Percentiles rank a stretch among this genome's conserved stretches.
Evolutionary conservation across 2,888 invertebrate species (phyloP).

Genomic region (Cecidostiba fungosa): DNA sequence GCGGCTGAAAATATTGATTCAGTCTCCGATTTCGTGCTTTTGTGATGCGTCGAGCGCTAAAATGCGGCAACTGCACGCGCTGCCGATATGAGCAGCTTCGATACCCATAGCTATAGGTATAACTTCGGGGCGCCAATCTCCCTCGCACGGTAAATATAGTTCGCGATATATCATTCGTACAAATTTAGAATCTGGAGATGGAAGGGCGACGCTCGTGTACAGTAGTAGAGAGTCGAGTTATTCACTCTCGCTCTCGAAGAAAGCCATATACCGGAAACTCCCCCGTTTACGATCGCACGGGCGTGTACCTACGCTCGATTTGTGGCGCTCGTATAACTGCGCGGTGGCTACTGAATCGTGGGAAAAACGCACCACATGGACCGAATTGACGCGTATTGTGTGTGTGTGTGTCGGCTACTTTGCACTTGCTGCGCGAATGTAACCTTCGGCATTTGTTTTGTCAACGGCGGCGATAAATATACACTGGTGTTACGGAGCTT

Average conservation of each 20-base stretch:
- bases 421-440: neutral
- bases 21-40: constrained; percentile 17
- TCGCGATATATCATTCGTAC: constrained; percentile 15
- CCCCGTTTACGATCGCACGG: constrained; percentile 10
- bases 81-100: neutral
- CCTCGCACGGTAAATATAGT: constrained; percentile 21
- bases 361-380: constrained; percentile 20
- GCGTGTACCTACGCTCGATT: neutral
- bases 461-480: neutral
- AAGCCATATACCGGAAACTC: constrained; percentile 51
- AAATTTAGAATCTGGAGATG: constrained; percentile 21
- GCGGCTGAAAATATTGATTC: constrained; percentile 32
- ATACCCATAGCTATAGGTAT: neutral
- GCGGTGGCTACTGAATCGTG: neutral
- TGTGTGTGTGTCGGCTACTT: neutral
- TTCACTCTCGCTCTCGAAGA: constrained; percentile 10
- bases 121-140: neutral
- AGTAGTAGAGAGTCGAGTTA: neutral
- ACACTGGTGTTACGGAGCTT: neutral
- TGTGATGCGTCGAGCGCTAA: neutral
- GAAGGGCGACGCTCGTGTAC: neutral
- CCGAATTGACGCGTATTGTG: neutral
- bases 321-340: neutral
- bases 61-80: neutral
- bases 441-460: neutral